phyloP scores from a whole-genome alignment of 2,888 invertebrate genomes.

The Cecidostiba fungosa region DNA sequence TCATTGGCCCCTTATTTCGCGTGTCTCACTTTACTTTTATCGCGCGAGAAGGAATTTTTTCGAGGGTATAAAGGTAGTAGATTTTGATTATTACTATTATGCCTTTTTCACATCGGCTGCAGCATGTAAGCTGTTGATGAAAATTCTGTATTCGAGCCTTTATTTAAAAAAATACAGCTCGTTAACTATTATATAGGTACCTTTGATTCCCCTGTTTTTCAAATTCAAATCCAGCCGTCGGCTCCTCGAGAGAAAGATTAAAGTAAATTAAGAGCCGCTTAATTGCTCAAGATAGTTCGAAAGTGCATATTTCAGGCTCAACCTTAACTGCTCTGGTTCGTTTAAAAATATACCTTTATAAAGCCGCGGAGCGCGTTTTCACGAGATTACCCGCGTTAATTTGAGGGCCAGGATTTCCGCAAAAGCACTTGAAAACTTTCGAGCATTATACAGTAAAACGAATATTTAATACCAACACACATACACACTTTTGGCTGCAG shows the following conservation, averaged over 20 bases:
- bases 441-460: not conserved
- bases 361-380: constrained; percentile 10
- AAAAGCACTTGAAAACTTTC: constrained; percentile 47
- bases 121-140: too few relatives aligned
- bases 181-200: too few relatives aligned
- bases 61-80: too few relatives aligned
- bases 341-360: constrained; percentile 41
- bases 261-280: constrained; percentile 37
- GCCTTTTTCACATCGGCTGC: too few relatives aligned
- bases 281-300: constrained; percentile 46
- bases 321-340: not conserved
- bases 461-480: constrained; percentile 49
- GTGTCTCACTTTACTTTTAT: too few relatives aligned
- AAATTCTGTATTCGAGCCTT: too few relatives aligned
- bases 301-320: constrained; percentile 26
- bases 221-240: not conserved
- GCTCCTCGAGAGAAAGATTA: not conserved
- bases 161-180: too few relatives aligned
- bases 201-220: not conserved
- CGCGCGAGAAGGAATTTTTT: too few relatives aligned
- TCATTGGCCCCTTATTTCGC: too few relatives aligned
- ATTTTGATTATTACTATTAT: too few relatives aligned
- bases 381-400: constrained; percentile 39
- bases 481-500: not conserved
- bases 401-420: constrained; percentile 36